Evolutionary conservation across 2,113 vertebrate genomes (phyloP), one percentile per base, ranked within the genome.

Genomic region (Sylvietta virens): DNA sequence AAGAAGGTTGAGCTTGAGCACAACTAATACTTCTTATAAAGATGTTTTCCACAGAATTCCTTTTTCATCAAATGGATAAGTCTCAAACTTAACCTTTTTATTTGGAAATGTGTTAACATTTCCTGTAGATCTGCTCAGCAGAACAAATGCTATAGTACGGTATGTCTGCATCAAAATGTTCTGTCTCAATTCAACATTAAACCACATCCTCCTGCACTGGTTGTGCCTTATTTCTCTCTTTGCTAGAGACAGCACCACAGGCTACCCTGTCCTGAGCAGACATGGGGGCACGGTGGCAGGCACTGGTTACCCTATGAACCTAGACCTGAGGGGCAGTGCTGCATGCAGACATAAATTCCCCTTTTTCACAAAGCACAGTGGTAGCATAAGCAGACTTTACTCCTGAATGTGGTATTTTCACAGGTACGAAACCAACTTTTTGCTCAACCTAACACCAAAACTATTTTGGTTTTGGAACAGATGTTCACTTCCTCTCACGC

Each of bases 91-190:
- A 61, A 10, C 14, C 3, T 28, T 83, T 82, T 42, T 42, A 15
- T 48, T 69, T 57, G n/a, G 40, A 82, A 76, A 37, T 7, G 12
- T 4, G 33, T 35, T 50, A 87, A 54, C 15, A 24, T 53, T 80
- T 92, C 45, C 57, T 50, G 48, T 57, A 87, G 26, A 31, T 44
- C 18, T 1, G 17, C 33, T 87, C 20, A 64, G 40, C 50, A 51
- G 40, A 84, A 87, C 24, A 70, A 60, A 48, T 7, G 13, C 23
- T 47, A 13, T 2, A 9, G 24, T 56, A 22, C 0, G 0, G 39
- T 39, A 20, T 2, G 3, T 11, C 10, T 58, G 24, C 51, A 81
- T 61, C 89, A 77, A 61, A 89, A 35, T 11, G 28, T 44, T 86
- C 35, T 60, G 53, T 23, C 42, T 84, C 3, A 0, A 28, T 76